Evolutionary conservation across 2,888 invertebrate genomes (phyloP).

Genomic region (Brenthis ino): DNA sequence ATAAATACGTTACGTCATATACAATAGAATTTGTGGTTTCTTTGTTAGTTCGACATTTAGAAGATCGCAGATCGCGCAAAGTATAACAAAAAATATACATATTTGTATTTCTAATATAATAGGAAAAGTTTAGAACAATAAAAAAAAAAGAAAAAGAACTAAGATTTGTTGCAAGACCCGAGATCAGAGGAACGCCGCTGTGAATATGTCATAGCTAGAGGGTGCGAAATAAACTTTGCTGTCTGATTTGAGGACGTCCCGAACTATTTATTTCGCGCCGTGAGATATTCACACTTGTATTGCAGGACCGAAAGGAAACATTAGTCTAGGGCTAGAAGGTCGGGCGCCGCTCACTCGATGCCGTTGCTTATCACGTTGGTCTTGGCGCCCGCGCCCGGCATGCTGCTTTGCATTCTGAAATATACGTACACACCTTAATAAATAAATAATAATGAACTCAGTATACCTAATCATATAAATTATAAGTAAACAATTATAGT

Average conservation of each 20-base stretch:
- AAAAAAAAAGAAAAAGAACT: slow-evolving; percentile 46
- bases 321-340: slow-evolving; percentile 21
- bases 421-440: neutral
- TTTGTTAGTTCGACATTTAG: slow-evolving; percentile 23
- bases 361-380: slow-evolving; percentile 61
- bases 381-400: slow-evolving; percentile 50
- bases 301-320: slow-evolving; percentile 18
- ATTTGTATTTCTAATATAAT: slow-evolving; percentile 58
- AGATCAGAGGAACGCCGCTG: slow-evolving; percentile 66
- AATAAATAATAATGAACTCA: neutral
- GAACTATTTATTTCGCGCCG: slow-evolving; percentile 67
- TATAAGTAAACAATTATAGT: too few species aligned
- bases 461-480: neutral
- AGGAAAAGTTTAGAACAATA: slow-evolving; percentile 53
- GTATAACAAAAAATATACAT: slow-evolving; percentile 60
- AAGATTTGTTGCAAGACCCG: slow-evolving; percentile 65
- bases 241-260: slow-evolving; percentile 54
- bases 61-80: slow-evolving; percentile 37
- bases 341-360: slow-evolving; percentile 54
- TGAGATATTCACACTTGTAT: slow-evolving; percentile 69
- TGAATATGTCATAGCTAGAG: slow-evolving; percentile 74
- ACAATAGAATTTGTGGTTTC: slow-evolving; percentile 11
- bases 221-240: slow-evolving; percentile 41
- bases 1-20: slow-evolving; percentile 26
- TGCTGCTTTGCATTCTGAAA: slow-evolving; percentile 50